Evolutionary conservation across 2,888 invertebrate species (phyloP), one percentile per base, ranked within the genome.

Genomic region (Archips xylosteana): DNA sequence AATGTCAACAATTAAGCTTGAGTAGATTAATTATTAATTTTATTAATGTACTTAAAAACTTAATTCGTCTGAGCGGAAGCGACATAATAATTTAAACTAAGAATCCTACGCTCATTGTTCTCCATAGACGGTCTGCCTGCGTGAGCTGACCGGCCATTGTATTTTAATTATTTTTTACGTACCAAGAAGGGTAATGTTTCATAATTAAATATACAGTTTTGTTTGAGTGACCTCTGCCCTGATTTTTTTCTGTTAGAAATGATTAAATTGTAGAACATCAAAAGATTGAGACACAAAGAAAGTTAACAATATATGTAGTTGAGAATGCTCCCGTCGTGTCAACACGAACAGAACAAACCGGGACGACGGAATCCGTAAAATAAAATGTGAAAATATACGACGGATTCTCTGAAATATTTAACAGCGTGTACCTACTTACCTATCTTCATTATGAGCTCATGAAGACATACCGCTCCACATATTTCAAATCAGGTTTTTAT

Each of bases 131-230:
- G 68, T 4, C 59, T 51, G 45, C 23, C 39, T 63, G 66, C 66
- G 54, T 57, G 36, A 60, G 51, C 49, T 57, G 47, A 49, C 64
- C 59, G 51, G 60, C 69, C 49, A 74, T 74, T 74, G 69, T 70
- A 70, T 74, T 65, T 34, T 61, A 74, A 73, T 73, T 15, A 39
- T 64, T 73, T 73, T 68, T 68, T 70, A 68, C 54, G 6, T 6
- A 49, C 72, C 57, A 39, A 67, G 39, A 74, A 69, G 51, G 54
- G 67, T 51, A 63, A 42, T 36, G 65, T 70, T 65, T 34, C 32
- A 61, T 71, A 60, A 42, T 69, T 42, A 51, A 74, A 49, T 69
- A 60, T 60, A 42, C 62, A 68, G 68, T 63, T 51, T 34, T 32
- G 42, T 62, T 67, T 39, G n/a, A 23, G 62, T 63, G 36, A 67